Evolutionary conservation across 2,797 vertebrate species (phyloP).

Genomic region (Acomys russatus): DNA sequence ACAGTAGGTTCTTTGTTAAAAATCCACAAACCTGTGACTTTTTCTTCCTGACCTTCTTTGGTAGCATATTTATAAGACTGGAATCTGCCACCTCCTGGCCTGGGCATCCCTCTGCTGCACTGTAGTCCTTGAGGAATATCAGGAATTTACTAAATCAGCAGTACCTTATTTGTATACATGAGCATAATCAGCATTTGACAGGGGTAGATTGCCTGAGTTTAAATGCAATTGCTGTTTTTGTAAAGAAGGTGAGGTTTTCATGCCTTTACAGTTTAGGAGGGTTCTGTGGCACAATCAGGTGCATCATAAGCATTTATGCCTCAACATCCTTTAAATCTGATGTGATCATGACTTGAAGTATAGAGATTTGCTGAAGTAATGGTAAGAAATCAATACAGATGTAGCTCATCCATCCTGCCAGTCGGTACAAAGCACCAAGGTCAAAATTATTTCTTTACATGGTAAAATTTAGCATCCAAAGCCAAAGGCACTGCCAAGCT

Average conservation of each 20-base stretch:
- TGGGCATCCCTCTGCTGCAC: background rate
- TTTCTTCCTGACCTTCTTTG: background rate
- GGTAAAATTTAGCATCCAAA: background rate
- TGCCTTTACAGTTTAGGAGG: background rate
- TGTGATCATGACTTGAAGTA: background rate
- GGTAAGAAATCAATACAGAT: background rate
- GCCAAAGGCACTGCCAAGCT: background rate
- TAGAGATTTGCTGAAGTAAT: background rate
- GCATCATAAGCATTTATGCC: background rate
- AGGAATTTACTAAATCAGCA: background rate
- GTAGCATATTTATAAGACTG: background rate
- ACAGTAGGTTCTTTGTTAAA: background rate
- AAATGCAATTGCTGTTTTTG: background rate
- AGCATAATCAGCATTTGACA: background rate
- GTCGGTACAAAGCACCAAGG: background rate
- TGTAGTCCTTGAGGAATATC: background rate
- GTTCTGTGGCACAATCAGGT: background rate
- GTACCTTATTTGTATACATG: background rate
- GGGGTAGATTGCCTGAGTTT: background rate
- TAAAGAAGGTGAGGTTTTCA: background rate
- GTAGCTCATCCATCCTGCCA: background rate
- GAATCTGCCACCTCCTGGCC: background rate
- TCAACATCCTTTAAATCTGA: background rate
- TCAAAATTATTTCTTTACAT: background rate
- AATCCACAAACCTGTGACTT: background rate